Evolutionary conservation across 2,113 vertebrate species (phyloP), one percentile per base, ranked within the genome.

Genomic region (Tichodroma muraria): DNA sequence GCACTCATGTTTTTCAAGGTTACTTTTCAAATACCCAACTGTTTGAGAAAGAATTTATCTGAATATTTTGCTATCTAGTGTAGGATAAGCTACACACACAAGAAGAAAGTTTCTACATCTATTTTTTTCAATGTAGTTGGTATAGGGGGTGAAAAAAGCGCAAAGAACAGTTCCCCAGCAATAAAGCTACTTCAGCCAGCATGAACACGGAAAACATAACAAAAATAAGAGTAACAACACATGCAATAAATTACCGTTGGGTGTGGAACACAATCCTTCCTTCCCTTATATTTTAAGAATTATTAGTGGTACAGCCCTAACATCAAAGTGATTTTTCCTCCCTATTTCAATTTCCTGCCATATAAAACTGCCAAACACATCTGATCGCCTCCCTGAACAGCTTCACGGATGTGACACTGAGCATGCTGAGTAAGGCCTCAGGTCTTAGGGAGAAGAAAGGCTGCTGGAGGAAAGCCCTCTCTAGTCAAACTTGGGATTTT

Each of bases 321-420:
- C 85, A 90, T 95, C 94, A 92, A 94, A 96, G 95, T 90, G 85
- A 22, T 70, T 83, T 85, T 77, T 80, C 45, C 52, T 79, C 91
- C 73, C 61, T 25, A 24, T 77, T 91, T 88, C 92, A 88, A 91
- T 96, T 96, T 96, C 92, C 95, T 94, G 92, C 82, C 47, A 4
- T 72, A 82, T 85, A 75, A 72, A 96, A 82, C 85, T 88, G 85
- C 79, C 85, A 85, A 53, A 49, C 49, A 15, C 59, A 57, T 61
- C 71, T 53, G 65, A 89, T 13, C 2, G 0, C 73, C 88, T 88
- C 79, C 79, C 68, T 40, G 35, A 65, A 50, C 45, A 15, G 60
- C 95, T 57, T 66, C 85, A 16, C 24, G 9, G 35, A 13, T 27
- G 28, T 3, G 30, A 72, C 70, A 69, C 8, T 37, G 42, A 52